Base-by-base conservation (phyloP, 1,140 invertebrate species). In the Drosophila miranda region DNA sequence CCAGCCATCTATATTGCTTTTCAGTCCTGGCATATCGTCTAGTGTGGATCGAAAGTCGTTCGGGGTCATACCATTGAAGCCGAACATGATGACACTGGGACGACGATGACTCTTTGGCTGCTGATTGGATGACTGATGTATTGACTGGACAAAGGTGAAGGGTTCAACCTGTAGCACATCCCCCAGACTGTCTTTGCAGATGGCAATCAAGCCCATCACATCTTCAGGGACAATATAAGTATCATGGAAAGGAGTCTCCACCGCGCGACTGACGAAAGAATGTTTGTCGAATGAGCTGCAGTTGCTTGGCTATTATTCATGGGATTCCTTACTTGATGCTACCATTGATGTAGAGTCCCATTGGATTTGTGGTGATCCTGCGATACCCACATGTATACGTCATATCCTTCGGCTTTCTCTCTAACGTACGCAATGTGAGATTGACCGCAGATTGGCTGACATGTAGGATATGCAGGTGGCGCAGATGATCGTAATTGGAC, bases 151-250 rank as follows among this genome's bases (percentile, higher is more conserved):
- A 16, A 81, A 73, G 11, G 62, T 28, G 6, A 80, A 81, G 42
- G 78, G 77, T 30, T 81, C 67, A 0, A 48, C 30, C 26, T 81
- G 78, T 4, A 81, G 6, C 1, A 80, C 13, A 13, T 38, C 26
- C 2, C 16, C 1, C 55, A 43, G 13, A 0, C 13, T 0, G 4
- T 63, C 43, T 7, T 54, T 55, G 5, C 78, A 81, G n/a, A 67
- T 46, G 5, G 73, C 58, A 6, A 80, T 9, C 8, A 75, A 41
- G 0, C 67, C 78, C 0, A 21, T 4, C 23, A 76, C 23, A 9
- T 58, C 21, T 0, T 2, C 43, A 0, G 77, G 77, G 0, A 81
- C 72, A 9, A 49, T 11, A 50, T 42, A 75, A 28, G 54, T 43
- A 7, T 66, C 46, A 3, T 1, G 0, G 3, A 75, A 53, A 11